phyloP scores from a whole-genome alignment of 2,113 vertebrate genomes.

The Calidris pugnax region DNA sequence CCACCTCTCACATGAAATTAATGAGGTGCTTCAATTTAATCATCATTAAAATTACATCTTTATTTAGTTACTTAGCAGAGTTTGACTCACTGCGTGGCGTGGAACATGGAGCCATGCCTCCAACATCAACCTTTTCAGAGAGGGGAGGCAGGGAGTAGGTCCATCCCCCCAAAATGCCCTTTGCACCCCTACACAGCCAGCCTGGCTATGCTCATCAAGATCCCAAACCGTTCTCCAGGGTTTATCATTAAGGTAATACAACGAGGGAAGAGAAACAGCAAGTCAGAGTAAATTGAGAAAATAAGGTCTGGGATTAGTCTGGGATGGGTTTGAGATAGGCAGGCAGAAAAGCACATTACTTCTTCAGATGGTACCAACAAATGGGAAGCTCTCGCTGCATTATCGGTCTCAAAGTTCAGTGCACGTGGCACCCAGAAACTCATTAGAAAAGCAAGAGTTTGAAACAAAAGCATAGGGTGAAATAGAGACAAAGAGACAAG shows the following conservation, averaged over 20 bases:
- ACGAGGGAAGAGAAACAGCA: not conserved
- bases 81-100: slow-evolving; percentile 21
- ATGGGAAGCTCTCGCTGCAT: not conserved
- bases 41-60: slow-evolving; percentile 71
- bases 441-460: not conserved
- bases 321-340: not conserved
- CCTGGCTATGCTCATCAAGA: accelerated
- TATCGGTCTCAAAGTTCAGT: not conserved
- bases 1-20: slow-evolving; percentile 76
- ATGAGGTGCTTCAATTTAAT: slow-evolving; percentile 76
- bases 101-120: not conserved
- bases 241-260: not conserved
- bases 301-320: not conserved
- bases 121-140: not conserved
- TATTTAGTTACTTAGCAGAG: slow-evolving; percentile 72
- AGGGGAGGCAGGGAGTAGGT: not conserved
- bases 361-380: not conserved
- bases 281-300: not conserved
- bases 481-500: not conserved
- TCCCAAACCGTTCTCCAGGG: not conserved
- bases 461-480: not conserved
- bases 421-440: not conserved
- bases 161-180: not conserved
- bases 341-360: not conserved
- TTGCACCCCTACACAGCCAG: not conserved